Conservation (phyloP, 1,140 invertebrate genomes). For the Riptortus pedestris region DNA sequence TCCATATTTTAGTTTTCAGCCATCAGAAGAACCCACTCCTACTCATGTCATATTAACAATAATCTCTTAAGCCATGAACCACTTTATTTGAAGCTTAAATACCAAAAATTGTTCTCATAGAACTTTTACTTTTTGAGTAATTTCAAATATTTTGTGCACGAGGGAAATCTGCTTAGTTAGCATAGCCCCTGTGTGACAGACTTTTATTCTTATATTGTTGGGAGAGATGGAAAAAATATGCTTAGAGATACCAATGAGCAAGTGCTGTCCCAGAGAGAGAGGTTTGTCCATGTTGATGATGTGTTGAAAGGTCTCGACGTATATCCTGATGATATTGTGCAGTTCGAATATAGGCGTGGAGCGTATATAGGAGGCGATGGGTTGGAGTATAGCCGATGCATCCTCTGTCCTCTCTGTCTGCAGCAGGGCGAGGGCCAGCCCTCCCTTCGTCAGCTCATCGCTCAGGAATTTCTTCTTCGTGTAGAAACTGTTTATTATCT, state of each 20-base stretch:
- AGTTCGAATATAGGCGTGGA: constrained; percentile 34
- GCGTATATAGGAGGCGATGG: constrained; percentile 33
- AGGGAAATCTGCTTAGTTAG: too few relatives aligned
- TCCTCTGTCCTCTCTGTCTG: constrained; percentile 35
- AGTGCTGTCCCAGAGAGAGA: constrained; percentile 36
- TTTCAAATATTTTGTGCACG: too few relatives aligned
- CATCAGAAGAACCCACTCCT: too few relatives aligned
- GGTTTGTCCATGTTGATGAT: constrained; percentile 35
- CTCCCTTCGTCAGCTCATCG: constrained; percentile 37
- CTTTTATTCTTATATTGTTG: too few relatives aligned
- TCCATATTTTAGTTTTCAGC: too few relatives aligned
- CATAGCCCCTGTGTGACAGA: too few relatives aligned
- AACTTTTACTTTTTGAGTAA: too few relatives aligned
- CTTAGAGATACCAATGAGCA: constrained; percentile 37
- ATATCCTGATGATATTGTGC: constrained; percentile 37
- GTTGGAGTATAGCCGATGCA: constrained; percentile 32
- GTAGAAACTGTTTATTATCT: constrained; percentile 30
- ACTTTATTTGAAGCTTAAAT: too few relatives aligned
- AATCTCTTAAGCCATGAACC: too few relatives aligned
- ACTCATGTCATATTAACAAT: too few relatives aligned
- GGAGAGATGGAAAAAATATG: too few relatives aligned
- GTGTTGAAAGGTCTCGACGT: constrained; percentile 36
- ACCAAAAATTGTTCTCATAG: too few relatives aligned
- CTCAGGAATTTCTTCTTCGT: constrained; percentile 31
- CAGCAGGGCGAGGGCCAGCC: constrained; percentile 36